A percentile compares a stretch with the other conserved stretches of the same genome.
phyloP scores from a whole-genome alignment of 1,140 invertebrate species.

The Eriocheir sinensis region DNA sequence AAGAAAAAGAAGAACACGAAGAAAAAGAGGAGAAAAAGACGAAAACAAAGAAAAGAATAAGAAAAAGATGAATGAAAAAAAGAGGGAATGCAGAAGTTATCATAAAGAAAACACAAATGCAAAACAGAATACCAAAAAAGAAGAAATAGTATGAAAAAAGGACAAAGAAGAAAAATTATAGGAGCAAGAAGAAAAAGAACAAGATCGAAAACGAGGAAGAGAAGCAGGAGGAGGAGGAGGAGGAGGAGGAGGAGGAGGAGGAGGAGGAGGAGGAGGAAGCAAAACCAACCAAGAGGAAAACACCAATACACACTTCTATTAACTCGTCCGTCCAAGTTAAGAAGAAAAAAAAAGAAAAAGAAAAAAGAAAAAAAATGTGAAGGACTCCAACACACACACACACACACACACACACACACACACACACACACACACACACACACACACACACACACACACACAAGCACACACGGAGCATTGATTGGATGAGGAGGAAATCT shows the following conservation, averaged over 20 bases:
- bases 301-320: too few species aligned
- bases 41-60: not conserved
- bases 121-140: not conserved
- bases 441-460: slow-evolving; percentile 54
- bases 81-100: not conserved
- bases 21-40: not conserved
- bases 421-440: slow-evolving; percentile 50
- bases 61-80: not conserved
- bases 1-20: not conserved
- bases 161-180: not conserved
- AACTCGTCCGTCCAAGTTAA: too few species aligned
- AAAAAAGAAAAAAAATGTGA: not conserved
- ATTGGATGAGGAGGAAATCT: too few species aligned
- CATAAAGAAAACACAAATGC: not conserved
- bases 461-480: not conserved
- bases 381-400: not conserved
- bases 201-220: not conserved
- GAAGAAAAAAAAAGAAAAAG: not conserved
- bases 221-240: not conserved
- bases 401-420: slow-evolving; percentile 42
- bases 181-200: not conserved
- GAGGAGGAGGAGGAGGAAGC: too few species aligned
- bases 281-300: too few species aligned
- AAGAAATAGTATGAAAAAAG: not conserved
- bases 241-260: not conserved